Evolutionary conservation across 2,113 vertebrate genomes (phyloP).

Genomic region (rat (Rattus norvegicus)): GRCr8 NC_086021.1:30814001-30814500

Average conservation of each 20-base stretch:
- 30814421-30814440: background rate
- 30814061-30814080: background rate
- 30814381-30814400: accelerated
- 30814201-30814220: too few relatives aligned
- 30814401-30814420: background rate
- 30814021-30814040: accelerated
- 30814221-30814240: background rate
- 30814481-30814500: background rate
- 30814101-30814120: accelerated
- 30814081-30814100: too few relatives aligned
- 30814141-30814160: background rate
- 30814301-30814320: too few relatives aligned
- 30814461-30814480: accelerated
- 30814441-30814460: background rate
- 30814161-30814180: accelerated
- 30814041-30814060: background rate
- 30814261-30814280: accelerated
- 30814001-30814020: background rate
- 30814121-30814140: accelerated
- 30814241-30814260: background rate
- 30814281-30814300: accelerated
- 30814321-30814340: accelerated
- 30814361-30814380: accelerated
- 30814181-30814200: accelerated
- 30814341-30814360: accelerated